Percentiles rank a stretch among this genome's conserved stretches.
phyloP scores from a whole-genome alignment of 2,888 invertebrate genomes.

The Lacanobia wlatinum region DNA sequence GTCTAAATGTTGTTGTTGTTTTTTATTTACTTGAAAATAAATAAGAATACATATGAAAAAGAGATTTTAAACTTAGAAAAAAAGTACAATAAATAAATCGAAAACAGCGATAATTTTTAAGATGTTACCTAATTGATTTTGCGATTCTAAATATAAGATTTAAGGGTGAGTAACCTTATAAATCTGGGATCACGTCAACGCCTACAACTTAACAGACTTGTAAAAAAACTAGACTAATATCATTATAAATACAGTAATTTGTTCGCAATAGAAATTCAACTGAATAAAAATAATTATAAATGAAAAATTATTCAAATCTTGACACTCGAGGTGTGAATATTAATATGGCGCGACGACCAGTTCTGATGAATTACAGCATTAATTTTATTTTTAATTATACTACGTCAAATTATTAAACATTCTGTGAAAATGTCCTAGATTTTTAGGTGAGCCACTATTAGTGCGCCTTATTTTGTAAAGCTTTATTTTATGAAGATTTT shows the following conservation, averaged over 20 bases:
- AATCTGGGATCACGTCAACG: neutral
- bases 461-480: neutral
- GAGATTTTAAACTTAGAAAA: neutral
- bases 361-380: conserved; percentile 48
- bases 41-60: no score
- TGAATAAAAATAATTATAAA: conserved; percentile 59
- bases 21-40: no score
- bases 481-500: neutral
- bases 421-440: conserved; percentile 13
- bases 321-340: conserved; percentile 59
- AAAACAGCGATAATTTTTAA: neutral
- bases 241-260: conserved; percentile 41
- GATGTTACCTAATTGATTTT: conserved; percentile 4
- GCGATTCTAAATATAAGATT: neutral
- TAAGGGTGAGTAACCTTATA: neutral
- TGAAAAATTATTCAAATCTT: conserved; percentile 59
- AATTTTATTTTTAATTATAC: conserved; percentile 46
- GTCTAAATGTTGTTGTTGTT: no score
- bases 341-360: conserved; percentile 50
- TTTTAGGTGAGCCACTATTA: neutral
- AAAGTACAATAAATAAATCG: neutral
- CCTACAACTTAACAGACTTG: neutral
- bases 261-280: conserved; percentile 52
- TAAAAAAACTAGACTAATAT: conserved; percentile 14
- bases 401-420: conserved; percentile 17